Percentiles rank a stretch among this genome's conserved stretches.
Conservation (phyloP, 2,797 vertebrate genomes). For the Syngnathus acus region DNA sequence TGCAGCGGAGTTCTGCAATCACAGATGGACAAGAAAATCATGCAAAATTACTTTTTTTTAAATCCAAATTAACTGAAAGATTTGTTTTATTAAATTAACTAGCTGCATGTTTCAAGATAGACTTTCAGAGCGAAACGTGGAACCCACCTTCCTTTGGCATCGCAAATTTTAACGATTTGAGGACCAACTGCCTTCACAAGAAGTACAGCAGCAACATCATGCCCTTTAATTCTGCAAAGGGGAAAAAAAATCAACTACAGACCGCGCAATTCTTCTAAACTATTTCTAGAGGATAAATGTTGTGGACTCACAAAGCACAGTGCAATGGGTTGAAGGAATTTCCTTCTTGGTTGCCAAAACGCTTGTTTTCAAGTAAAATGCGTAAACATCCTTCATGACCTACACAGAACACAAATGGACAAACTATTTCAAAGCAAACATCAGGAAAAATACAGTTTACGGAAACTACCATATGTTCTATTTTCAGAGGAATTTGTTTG, state of each 20-base stretch:
- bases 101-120: neutral
- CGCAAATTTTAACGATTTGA: conserved; percentile 77
- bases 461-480: neutral
- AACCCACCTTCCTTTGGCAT: conserved; percentile 89
- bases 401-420: conserved; percentile 40
- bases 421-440: conserved; percentile 5
- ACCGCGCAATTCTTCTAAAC: neutral
- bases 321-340: conserved; percentile 92
- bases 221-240: conserved; percentile 81
- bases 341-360: conserved; percentile 79
- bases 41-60: neutral
- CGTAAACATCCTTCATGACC: conserved; percentile 93
- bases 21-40: conserved; percentile 23
- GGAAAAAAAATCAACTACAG: neutral
- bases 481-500: neutral
- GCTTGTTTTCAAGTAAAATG: conserved; percentile 95
- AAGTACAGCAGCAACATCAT: conserved; percentile 81
- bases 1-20: conserved; percentile 84
- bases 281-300: neutral
- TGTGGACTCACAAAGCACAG: conserved; percentile 93
- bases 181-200: conserved; percentile 75
- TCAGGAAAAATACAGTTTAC: neutral
- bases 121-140: neutral
- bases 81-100: neutral
- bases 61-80: too few relatives aligned